Evolutionary conservation across 2,888 invertebrate genomes (phyloP), one percentile per base, ranked within the genome.

Genomic region (Parnassius mnemosyne): DNA sequence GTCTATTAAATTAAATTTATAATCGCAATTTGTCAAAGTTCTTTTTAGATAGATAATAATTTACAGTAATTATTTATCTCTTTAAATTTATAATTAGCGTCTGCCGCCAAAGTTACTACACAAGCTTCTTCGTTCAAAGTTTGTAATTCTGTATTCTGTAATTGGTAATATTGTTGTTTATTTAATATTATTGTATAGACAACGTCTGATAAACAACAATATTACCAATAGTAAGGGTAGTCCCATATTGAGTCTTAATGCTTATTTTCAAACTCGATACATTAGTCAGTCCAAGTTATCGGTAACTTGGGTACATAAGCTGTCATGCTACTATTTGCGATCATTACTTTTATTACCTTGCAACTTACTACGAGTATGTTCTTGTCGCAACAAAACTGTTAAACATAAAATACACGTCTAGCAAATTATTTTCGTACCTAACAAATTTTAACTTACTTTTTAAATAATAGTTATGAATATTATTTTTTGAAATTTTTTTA

Each of bases 21-120:
- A 44, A 43, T 55, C 16, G 60, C 51, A 25, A 60, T 55, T 55
- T 60, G 60, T 61, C 60, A 51, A n/a, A 51, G 1, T 61, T 42
- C 43, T 55, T 50, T 50, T 49, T 49, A 5, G 10, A 46, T 42
- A 49, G 47, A 13, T 25, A 41, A 61, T 52, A 46, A 61, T 56
- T 61, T 56, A 34, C 46, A 34, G 52, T 50, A 56, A 56, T 56
- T 41, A 46, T 56, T 60, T 55, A 55, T 25, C 9, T 50, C 34
- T 50, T 43, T 34, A 51, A 51, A 52, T 56, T 52, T 46, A 46
- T 61, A 61, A 61, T 61, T 61, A 61, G 11, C 16, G 51, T 52
- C 20, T 13, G 13, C 7, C 12, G 47, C 34, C 10, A 55, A 55
- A 55, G 25, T 46, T 34, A 56, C 3, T 51, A 41, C 41, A 43